Evolutionary conservation across 2,113 vertebrate species (phyloP), one percentile per base, ranked within the genome.

Genomic region (Indicator maculatus): DNA sequence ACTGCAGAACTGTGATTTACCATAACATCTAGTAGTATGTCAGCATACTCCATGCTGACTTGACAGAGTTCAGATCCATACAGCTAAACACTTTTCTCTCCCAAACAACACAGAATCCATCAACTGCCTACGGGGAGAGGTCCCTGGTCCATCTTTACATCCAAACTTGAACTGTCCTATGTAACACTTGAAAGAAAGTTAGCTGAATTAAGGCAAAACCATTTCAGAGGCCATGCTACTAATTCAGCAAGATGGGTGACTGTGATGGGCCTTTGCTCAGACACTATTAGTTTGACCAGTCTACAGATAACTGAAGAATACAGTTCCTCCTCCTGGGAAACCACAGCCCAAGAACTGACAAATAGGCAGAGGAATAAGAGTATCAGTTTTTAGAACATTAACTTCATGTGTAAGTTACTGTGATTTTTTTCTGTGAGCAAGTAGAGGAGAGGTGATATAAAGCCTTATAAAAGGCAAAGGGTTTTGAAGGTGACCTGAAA

Each of bases 401-500:
- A 23, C 67, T 83, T 86, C 65, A 75, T 39, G 14, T 73, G 47
- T 33, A 28, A 67, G 14, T 73, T 88, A 39, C 60, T 67, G 16
- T 77, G 60, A 76, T 70, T 50, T 89, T 69, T 47, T 89, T 74
- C 52, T 39, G 16, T 70, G 33, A 77, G 64, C 1, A 16, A 67
- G 63, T 70, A 71, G 74, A 65, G 56, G 39, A 90, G 70, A 64
- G 69, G 47, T 56, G 50, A 92, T 33, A 63, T 87, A 63, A 65
- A n/a, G 65, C 71, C n/a, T 74, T 63, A 45, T 82, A 50, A 91
- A 94, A 91, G 52, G 75, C 78, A 80, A 83, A 91, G 56, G 61
- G 50, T 31, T 91, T 59, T 95, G 65, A 65, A 93, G 76, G 61
- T 90, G 76, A 89, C 82, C 89, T 93, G 44, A 47, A 52, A 82